Evolutionary conservation across 2,113 vertebrate genomes (phyloP), one percentile per base, ranked within the genome.

Genomic region (Dasyprocta punctata): DNA sequence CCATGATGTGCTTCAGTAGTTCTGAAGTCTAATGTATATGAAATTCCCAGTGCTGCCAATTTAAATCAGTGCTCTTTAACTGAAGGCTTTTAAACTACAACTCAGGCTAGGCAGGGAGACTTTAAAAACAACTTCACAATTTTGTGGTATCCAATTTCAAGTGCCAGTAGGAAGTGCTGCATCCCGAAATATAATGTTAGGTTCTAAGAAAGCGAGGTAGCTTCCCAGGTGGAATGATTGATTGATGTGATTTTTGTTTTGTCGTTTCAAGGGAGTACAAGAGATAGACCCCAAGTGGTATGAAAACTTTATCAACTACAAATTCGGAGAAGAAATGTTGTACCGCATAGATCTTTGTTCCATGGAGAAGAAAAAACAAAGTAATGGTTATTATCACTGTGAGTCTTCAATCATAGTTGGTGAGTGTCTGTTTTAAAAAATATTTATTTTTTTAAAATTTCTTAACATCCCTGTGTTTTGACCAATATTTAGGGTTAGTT

Each of bases 321-420:
- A 97, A 96, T 99, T 99, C 98, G 99, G 99, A 98, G 98, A 99
- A 92, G 99, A 99, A 98, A 90, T 95, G 0, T 98, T 99, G 63
- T 98, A 98, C 58, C 98, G 99, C 65, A 97, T 99, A 86, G 99
- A 99, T 98, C 99, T 99, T 97, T 99, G 99, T 97, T 99, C 99
- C 92, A 99, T 99, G 99, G 86, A 99, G 97, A 99, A 99, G 98
- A 99, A 99, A 98, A 99, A 99, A 97, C 99, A 99, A 65, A 98
- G 98, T 3, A 99, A 99, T 96, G 99, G 99, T 58, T 99, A 99
- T 97, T 99, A 99, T 97, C 99, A 99, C 98, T 99, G 99, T 16
- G 99, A 99, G 97, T 99, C 99, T 16, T 99, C 99, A 54, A 97
- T 99, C 95, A 97, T 98, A 54, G 97, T 99, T 80, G 99, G 99